Percentiles rank a stretch among this genome's conserved stretches.
phyloP scores from a whole-genome alignment of 1,140 invertebrate genomes.

The Leguminivora glycinivorella region DNA sequence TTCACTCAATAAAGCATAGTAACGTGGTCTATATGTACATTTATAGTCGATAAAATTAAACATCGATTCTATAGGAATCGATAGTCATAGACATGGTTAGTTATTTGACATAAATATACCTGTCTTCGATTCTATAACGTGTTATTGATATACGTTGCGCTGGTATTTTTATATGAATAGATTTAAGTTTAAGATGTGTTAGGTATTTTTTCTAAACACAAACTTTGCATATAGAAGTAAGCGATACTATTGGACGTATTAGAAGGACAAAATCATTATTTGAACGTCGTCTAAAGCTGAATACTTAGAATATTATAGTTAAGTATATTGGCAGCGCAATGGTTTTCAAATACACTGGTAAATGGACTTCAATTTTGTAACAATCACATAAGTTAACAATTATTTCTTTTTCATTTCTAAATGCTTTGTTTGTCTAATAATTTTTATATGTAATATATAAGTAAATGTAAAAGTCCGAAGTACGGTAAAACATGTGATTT shows the following conservation, averaged over 20 bases:
- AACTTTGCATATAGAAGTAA: not conserved
- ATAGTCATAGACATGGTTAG: not conserved
- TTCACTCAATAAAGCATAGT: not conserved
- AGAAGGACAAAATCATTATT: not conserved
- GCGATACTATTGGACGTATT: not conserved
- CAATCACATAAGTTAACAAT: not conserved
- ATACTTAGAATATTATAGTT: not conserved
- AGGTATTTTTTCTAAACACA: not conserved
- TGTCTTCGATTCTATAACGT: not conserved
- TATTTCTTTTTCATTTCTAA: not conserved
- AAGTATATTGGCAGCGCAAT: not conserved
- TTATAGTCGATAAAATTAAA: slow-evolving; percentile 2
- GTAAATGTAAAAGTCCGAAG: too few species aligned
- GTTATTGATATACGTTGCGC: not conserved
- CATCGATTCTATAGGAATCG: not conserved
- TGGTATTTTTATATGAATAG: too few species aligned
- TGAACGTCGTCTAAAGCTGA: not conserved
- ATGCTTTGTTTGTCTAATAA: not conserved
- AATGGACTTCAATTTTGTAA: not conserved
- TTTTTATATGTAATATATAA: not conserved
- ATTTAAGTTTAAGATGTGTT: too few species aligned
- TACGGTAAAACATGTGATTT: too few species aligned
- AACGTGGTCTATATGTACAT: not conserved
- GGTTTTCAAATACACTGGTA: not conserved
- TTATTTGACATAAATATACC: not conserved